Percentiles rank a stretch among this genome's conserved stretches.
Conservation (phyloP, 2,888 invertebrate species). For the Idaea biselata region DNA sequence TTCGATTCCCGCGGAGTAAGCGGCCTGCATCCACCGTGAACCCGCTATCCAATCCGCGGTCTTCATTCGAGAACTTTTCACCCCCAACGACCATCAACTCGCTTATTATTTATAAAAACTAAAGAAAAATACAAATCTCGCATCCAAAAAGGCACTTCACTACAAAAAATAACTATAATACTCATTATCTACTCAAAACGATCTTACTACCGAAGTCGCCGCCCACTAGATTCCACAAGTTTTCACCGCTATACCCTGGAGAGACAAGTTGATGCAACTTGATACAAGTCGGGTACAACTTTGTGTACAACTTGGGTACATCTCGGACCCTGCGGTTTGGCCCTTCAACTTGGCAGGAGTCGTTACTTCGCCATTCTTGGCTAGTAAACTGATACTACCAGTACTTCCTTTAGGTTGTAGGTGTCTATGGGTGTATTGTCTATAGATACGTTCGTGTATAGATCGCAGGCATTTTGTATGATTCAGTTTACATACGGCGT, state of each 20-base stretch:
- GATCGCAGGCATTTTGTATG: too few species aligned
- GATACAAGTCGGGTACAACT: not conserved
- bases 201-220: not conserved
- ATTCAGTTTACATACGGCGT: too few species aligned
- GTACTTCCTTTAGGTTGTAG: too few species aligned
- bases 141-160: not conserved
- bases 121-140: too few species aligned
- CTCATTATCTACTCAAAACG: not conserved
- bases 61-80: too few species aligned
- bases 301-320: not conserved
- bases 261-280: not conserved
- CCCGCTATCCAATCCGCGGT: too few species aligned
- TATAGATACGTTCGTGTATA: too few species aligned
- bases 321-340: not conserved
- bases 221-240: conserved; percentile 1
- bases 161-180: not conserved
- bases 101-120: too few species aligned
- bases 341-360: not conserved
- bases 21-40: too few species aligned
- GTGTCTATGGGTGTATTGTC: too few species aligned
- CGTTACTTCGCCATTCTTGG: not conserved
- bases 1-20: too few species aligned
- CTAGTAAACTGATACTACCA: not conserved
- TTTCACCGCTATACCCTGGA: not conserved
- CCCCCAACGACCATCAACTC: too few species aligned